Percentiles rank a stretch among this genome's conserved stretches.
Evolutionary conservation across 2,888 invertebrate species (phyloP).

Genomic region (Drosophila algonquin): DNA sequence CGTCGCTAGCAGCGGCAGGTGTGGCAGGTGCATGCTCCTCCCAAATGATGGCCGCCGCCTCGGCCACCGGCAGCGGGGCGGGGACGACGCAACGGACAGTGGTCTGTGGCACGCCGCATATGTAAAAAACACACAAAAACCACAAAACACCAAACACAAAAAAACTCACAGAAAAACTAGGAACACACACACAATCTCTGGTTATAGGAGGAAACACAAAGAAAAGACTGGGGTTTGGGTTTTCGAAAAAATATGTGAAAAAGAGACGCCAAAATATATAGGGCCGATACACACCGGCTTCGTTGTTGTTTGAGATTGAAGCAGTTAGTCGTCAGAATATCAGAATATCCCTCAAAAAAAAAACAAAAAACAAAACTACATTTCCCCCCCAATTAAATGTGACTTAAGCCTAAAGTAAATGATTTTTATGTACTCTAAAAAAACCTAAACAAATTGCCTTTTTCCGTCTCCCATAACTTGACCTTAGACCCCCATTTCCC

Average conservation of each 20-base stretch:
- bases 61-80: conserved; percentile 69
- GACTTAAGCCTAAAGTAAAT: conserved; percentile 14
- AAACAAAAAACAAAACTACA: conserved; percentile 5
- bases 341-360: conserved; percentile 1
- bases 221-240: conserved; percentile 49
- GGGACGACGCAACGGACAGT: conserved; percentile 78
- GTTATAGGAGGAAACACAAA: conserved; percentile 21
- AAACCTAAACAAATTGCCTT: conserved; percentile 1
- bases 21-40: conserved; percentile 78
- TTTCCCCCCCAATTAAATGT: conserved; percentile 1
- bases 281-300: conserved; percentile 57
- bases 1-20: conserved; percentile 80
- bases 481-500: conserved; percentile 41
- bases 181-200: conserved; percentile 25
- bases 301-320: conserved; percentile 71
- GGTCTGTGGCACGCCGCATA: conserved; percentile 84
- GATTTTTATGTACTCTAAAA: not conserved
- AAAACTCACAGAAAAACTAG: conserved; percentile 20
- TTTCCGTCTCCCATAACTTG: conserved; percentile 39
- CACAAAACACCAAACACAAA: conserved; percentile 21
- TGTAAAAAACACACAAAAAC: conserved; percentile 73
- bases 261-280: conserved; percentile 73
- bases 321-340: conserved; percentile 68
- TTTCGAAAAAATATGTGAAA: conserved; percentile 29
- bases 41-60: conserved; percentile 74